Conservation (phyloP, 2,113 vertebrate genomes). For the Trochalopteron elliotii region DNA sequence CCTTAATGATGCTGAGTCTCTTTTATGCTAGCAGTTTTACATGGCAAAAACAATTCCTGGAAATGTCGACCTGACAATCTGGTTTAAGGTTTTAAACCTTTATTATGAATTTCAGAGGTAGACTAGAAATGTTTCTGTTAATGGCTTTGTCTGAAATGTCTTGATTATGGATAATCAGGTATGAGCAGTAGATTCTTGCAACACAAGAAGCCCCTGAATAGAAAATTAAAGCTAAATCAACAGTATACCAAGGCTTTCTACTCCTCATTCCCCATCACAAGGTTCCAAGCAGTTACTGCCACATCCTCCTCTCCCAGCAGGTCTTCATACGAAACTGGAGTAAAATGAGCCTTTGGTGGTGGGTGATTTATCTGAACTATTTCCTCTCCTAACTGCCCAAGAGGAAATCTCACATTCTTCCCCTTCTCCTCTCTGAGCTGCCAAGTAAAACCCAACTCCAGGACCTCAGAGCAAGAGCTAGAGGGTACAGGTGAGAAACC, state of each 20-base stretch:
- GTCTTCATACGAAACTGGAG: not conserved
- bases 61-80: slow-evolving; percentile 22
- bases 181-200: not conserved
- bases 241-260: not conserved
- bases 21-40: not conserved
- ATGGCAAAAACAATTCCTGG: not conserved
- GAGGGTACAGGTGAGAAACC: not conserved
- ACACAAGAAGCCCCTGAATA: not conserved
- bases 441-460: not conserved
- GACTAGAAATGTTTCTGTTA: slow-evolving; percentile 1
- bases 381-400: not conserved
- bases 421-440: not conserved
- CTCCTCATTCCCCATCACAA: not conserved
- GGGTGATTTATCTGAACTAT: slow-evolving; percentile 10
- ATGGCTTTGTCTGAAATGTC: slow-evolving; percentile 22
- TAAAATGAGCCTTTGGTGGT: slow-evolving; percentile 10
- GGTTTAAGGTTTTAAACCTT: not conserved
- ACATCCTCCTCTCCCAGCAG: not conserved
- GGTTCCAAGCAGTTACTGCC: not conserved
- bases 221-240: not conserved
- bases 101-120: not conserved
- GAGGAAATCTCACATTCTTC: not conserved
- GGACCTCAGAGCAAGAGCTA: not conserved
- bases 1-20: not conserved
- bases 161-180: not conserved